Percentiles rank a stretch among this genome's conserved stretches.
phyloP scores from a whole-genome alignment of 2,113 vertebrate species.

The Gymnobelideus leadbeateri region DNA sequence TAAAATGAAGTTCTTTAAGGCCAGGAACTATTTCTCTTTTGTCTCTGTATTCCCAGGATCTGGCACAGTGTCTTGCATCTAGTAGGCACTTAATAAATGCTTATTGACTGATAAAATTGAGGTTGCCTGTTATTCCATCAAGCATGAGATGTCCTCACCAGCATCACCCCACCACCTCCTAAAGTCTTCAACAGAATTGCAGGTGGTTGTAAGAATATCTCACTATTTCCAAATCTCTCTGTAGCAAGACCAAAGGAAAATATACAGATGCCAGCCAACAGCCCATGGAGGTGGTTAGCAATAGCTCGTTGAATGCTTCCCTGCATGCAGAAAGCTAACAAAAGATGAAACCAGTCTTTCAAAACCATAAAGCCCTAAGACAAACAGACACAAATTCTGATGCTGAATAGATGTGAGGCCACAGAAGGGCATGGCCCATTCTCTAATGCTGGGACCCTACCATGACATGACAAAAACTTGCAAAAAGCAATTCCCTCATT shows the following conservation, averaged over 20 bases:
- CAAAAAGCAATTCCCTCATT: background rate
- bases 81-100: background rate
- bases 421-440: rapidly evolving
- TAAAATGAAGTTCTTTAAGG: background rate
- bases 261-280: background rate
- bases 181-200: background rate
- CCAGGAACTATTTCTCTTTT: background rate
- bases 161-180: background rate
- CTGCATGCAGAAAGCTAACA: background rate
- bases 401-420: background rate
- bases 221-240: background rate
- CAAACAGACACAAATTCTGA: background rate
- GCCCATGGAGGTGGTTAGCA: background rate
- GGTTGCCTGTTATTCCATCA: background rate
- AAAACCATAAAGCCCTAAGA: background rate
- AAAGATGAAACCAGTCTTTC: background rate
- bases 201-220: rapidly evolving
- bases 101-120: background rate
- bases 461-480: background rate
- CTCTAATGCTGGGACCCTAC: rapidly evolving
- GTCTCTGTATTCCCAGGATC: background rate
- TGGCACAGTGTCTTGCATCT: background rate
- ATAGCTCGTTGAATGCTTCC: background rate
- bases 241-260: background rate
- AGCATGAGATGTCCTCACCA: background rate